Evolutionary conservation across 2,113 vertebrate genomes (phyloP), one percentile per base, ranked within the genome.

Genomic region (Glaucidium brasilianum): DNA sequence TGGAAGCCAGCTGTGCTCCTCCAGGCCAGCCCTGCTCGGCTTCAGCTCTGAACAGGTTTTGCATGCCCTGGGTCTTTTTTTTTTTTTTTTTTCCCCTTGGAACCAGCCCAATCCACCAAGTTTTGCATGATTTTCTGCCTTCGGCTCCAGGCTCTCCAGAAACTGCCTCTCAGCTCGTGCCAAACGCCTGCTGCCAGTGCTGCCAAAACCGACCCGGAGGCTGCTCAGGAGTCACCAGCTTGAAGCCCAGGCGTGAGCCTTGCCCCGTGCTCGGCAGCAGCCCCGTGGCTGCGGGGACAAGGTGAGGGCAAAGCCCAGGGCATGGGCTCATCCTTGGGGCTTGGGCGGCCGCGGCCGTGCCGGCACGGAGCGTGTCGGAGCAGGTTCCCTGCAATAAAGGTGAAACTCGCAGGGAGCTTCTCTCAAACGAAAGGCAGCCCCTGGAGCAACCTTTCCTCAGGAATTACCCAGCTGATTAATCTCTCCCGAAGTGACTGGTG

Each of bases 391-490:
- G 11, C 35, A 16, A 37, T 1, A 58, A 86, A 94, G 82, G 91
- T 60, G 92, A 82, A 66, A 82, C n/a, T 79, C 7, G 1, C 50
- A 21, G 88, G 32, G 87, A 95, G 82, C 91, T 93, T 10, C 89
- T 73, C 72, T 34, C 67, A 26, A 89, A 96, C 63, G 73, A 92
- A 93, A 97, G 82, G 66, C 90, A 73, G 73, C 88, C 97, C 86
- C 92, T 68, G 88, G 35, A 94, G 95, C 94, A 68, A 76, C 53
- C 35, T 78, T 56, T 91, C 88, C 88, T 49, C 27, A 15, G 88
- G 91, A 97, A 91, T 96, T 69, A 93, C 83, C 49, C 85, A 19
- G 83, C 62, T 90, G 94, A 92, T 93, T 58, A 60, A 94, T 96
- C 80, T 88, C 89, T 89, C 94, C 81, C 2, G 6, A 81, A 97